Conservation (phyloP, 2,113 vertebrate genomes). For the Galemys pyrenaicus region DNA sequence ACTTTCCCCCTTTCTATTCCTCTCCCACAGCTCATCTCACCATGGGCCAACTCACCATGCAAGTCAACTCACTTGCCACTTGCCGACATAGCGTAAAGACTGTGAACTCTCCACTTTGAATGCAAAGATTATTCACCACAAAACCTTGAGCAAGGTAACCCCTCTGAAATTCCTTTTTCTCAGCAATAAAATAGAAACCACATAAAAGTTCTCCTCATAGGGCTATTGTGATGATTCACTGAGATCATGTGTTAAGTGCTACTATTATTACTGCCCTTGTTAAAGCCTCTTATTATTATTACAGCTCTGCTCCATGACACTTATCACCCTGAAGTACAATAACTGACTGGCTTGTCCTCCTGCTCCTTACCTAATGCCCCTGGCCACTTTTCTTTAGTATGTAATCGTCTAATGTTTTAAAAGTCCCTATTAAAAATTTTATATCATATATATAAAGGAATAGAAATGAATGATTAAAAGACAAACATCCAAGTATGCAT, state of each 20-base stretch:
- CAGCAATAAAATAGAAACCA: not conserved
- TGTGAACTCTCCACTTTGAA: not conserved
- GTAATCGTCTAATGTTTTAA: not conserved
- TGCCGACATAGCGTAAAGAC: rapidly evolving
- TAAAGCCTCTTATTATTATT: too few species aligned
- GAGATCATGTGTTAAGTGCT: not conserved
- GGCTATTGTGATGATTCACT: not conserved
- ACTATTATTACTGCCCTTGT: too few species aligned
- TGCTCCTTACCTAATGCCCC: not conserved
- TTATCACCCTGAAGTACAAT: not conserved
- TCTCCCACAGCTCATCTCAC: not conserved
- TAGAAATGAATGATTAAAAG: not conserved
- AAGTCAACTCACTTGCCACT: not conserved
- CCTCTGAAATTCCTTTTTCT: not conserved
- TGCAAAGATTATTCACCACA: not conserved
- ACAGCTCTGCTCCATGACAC: not conserved
- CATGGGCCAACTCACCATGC: not conserved
- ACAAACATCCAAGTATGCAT: not conserved
- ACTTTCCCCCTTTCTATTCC: not conserved
- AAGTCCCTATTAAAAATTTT: conserved; percentile 11
- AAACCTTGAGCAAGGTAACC: not conserved
- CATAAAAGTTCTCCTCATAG: not conserved
- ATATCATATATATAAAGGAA: not conserved
- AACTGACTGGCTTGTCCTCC: not conserved
- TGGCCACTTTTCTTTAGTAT: not conserved